These are phyloP conservation scores for Cyanoderma ruficeps DNA, from an alignment of 2,113 vertebrate species.

Conservation along the genomic window DNA sequence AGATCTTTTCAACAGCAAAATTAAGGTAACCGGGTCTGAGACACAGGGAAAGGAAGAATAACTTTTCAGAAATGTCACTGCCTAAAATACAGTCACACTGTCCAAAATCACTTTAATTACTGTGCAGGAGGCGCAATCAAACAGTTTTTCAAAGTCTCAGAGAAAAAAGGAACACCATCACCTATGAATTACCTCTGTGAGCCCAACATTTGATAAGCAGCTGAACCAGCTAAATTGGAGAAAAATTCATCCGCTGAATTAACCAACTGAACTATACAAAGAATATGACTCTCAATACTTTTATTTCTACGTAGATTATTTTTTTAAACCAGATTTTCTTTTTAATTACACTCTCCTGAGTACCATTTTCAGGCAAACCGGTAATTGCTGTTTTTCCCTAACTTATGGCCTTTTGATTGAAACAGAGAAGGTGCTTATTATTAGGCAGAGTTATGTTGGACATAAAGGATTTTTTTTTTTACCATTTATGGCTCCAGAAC, in stretches of 20 bases:
- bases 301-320: rapidly evolving
- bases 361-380: not conserved
- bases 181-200: not conserved
- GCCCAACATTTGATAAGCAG: not conserved
- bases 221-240: not conserved
- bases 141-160: not conserved
- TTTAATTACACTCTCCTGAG: not conserved
- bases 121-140: not conserved
- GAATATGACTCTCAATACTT: not conserved
- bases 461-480: not conserved
- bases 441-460: not conserved
- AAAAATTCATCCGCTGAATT: not conserved
- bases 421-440: not conserved
- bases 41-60: not conserved
- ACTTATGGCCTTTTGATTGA: not conserved
- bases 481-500: not conserved
- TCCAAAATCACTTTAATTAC: not conserved
- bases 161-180: not conserved
- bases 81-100: not conserved
- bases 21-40: not conserved
- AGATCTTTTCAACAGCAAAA: not conserved
- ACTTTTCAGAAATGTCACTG: not conserved
- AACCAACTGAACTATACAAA: not conserved
- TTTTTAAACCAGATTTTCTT: not conserved
- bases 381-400: not conserved